These are phyloP conservation scores for Ptychochromis oligacanthus DNA, from an alignment of 2,113 vertebrate species.

Conservation along the genomic window DNA sequence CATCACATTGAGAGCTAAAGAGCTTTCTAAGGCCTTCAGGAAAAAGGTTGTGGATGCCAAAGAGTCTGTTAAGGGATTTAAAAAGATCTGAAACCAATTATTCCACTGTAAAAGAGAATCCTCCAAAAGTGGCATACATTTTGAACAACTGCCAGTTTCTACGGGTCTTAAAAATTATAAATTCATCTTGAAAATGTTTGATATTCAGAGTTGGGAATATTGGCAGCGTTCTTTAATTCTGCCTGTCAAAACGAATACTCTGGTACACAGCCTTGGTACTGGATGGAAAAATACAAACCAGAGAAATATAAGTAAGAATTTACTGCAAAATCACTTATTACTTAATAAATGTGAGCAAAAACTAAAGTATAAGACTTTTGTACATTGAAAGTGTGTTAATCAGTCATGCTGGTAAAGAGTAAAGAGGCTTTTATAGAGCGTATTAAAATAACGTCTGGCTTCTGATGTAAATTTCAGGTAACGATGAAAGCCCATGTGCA, in stretches of 20 bases:
- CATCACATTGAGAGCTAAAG: not conserved
- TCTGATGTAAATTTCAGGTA: constrained; percentile 9
- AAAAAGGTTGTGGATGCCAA: not conserved
- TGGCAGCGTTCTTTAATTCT: not conserved
- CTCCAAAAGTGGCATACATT: not conserved
- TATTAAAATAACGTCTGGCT: not conserved
- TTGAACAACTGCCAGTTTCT: constrained; percentile 2
- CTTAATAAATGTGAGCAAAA: not conserved
- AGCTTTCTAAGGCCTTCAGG: not conserved
- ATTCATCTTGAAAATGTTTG: not conserved
- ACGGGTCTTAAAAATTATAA: not conserved
- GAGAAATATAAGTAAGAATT: not conserved
- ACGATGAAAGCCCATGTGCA: not conserved
- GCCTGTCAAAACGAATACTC: not conserved
- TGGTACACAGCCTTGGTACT: not conserved
- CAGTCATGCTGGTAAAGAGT: not conserved
- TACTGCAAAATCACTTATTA: not conserved
- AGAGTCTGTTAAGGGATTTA: not conserved
- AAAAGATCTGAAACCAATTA: not conserved
- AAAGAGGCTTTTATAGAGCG: not conserved
- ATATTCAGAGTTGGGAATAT: not conserved
- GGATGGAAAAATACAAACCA: not conserved
- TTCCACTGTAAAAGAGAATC: not conserved
- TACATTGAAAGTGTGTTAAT: not conserved
- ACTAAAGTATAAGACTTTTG: not conserved